Percentiles rank a stretch among this genome's conserved stretches.
phyloP scores from a whole-genome alignment of 2,113 vertebrate genomes.

The Platysteira castanea region DNA sequence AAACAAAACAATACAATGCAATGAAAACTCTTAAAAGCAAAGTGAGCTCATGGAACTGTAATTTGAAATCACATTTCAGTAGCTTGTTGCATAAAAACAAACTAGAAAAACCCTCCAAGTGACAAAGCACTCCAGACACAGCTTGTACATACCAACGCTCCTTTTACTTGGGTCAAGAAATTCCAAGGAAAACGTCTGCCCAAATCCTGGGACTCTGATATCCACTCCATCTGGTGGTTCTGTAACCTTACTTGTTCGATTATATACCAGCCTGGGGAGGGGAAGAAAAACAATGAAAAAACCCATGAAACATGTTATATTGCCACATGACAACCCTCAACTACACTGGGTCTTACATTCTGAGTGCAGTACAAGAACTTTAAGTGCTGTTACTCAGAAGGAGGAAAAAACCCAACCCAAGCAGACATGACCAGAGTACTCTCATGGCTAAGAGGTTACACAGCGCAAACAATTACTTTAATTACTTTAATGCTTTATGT shows the following conservation, averaged over 20 bases:
- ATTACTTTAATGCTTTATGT: neutral
- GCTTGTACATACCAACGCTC: slow-evolving; percentile 81
- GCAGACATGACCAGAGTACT: neutral
- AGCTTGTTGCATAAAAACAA: neutral
- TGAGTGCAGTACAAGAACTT: neutral
- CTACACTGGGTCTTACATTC: neutral
- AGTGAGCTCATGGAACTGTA: neutral
- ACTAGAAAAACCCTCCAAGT: neutral
- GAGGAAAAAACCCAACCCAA: neutral
- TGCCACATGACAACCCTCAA: neutral
- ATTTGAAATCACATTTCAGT: neutral
- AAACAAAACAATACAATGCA: neutral
- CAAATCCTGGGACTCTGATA: slow-evolving; percentile 90
- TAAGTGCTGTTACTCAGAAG: slow-evolving; percentile 1
- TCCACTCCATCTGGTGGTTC: slow-evolving; percentile 87
- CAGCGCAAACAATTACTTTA: neutral
- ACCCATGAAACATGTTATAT: neutral
- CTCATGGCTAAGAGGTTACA: neutral
- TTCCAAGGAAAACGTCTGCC: slow-evolving; percentile 87
- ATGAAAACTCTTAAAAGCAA: neutral
- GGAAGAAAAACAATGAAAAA: neutral
- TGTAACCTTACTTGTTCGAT: slow-evolving; percentile 80
- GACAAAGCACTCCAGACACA: neutral
- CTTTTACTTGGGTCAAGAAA: slow-evolving; percentile 94
- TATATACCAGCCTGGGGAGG: slow-evolving; percentile 84